These are phyloP conservation scores for Loriculus beryllinus DNA, from an alignment of 2,797 vertebrate species.

Conservation along the genomic window DNA sequence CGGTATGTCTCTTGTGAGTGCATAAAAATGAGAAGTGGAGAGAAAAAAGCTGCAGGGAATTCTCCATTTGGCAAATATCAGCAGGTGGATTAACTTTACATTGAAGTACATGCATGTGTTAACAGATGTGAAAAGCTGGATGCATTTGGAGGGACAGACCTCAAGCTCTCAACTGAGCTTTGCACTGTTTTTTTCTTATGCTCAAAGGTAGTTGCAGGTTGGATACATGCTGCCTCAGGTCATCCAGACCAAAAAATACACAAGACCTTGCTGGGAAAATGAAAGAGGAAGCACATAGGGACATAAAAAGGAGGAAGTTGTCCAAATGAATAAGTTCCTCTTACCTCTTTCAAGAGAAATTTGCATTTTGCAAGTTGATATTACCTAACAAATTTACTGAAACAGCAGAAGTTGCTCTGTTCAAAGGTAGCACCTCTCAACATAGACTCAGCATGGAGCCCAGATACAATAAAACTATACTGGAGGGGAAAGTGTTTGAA, in stretches of 20 bases:
- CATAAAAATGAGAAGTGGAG: background rate
- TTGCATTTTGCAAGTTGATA: background rate
- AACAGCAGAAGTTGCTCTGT: background rate
- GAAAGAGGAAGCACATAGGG: background rate
- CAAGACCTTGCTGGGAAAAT: background rate
- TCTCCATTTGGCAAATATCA: background rate
- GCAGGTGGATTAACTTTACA: background rate
- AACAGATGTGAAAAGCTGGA: background rate
- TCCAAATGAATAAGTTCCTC: constrained; percentile 9
- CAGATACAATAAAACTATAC: background rate
- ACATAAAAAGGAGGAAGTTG: constrained; percentile 30
- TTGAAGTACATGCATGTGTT: background rate
- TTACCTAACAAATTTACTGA: background rate
- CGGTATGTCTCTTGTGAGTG: background rate
- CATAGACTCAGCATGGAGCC: background rate
- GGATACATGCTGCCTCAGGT: background rate
- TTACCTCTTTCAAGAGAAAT: background rate
- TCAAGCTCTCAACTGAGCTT: background rate
- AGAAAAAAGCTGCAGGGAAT: background rate
- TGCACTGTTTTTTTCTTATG: background rate
- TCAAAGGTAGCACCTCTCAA: background rate
- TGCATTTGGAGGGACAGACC: background rate
- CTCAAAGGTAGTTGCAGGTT: background rate
- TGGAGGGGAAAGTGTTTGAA: background rate
- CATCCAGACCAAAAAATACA: background rate